A percentile compares a stretch with the other conserved stretches of the same genome.
Evolutionary conservation across 2,888 invertebrate species (phyloP).

Genomic region (Ligdia adustata): DNA sequence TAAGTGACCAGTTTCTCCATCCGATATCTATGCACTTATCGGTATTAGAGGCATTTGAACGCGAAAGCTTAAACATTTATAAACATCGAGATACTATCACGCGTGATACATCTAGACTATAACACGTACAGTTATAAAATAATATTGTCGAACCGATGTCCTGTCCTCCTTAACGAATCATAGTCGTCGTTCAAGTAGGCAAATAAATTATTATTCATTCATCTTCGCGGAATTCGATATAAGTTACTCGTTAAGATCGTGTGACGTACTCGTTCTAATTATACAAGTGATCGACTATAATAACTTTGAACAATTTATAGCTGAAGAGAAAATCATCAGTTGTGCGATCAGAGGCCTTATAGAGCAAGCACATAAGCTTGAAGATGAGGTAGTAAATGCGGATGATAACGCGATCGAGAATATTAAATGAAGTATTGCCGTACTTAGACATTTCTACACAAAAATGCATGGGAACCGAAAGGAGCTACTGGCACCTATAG

Average conservation of each 20-base stretch:
- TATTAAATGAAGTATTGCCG: constrained; percentile 23
- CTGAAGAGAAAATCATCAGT: constrained; percentile 6
- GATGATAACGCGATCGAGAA: constrained; percentile 28
- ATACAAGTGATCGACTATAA: constrained; percentile 33
- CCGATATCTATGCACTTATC: constrained; percentile 16
- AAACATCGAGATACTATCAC: constrained; percentile 8
- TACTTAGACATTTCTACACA: constrained; percentile 19
- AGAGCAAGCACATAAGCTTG: constrained; percentile 22
- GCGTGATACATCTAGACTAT: constrained; percentile 6
- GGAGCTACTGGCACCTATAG: background rate
- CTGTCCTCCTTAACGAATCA: background rate
- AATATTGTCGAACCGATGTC: no score
- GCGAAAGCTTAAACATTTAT: constrained; percentile 16
- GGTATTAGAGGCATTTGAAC: constrained; percentile 14
- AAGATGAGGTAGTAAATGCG: constrained; percentile 20
- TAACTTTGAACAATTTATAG: constrained; percentile 27
- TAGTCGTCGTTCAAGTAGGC: constrained; percentile 1
- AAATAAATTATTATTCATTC: constrained; percentile 29
- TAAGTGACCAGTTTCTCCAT: constrained; percentile 21
- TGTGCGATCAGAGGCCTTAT: constrained; percentile 22
- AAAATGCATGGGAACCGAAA: constrained; percentile 5
- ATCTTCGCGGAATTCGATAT: constrained; percentile 32
- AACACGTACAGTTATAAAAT: background rate
- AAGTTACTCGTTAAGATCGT: constrained; percentile 26
- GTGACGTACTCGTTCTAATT: constrained; percentile 35